Base-by-base conservation (phyloP, 2,888 invertebrate species). In the Drosophila suboccidentalis region DNA sequence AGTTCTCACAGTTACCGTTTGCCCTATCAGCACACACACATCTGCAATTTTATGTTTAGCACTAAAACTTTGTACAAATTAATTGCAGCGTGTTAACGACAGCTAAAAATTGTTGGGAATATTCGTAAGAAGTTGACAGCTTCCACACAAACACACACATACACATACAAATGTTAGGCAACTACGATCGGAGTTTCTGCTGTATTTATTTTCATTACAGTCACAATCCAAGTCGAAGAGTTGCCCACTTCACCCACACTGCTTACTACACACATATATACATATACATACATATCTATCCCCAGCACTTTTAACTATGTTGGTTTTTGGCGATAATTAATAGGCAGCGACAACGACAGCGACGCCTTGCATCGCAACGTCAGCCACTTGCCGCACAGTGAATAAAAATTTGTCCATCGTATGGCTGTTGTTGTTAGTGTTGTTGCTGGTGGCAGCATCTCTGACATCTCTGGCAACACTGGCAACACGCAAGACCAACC, bases 361-460 rank as follows among this genome's bases (percentile, higher is more conserved):
- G 55, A 71, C 76, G 72, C 69, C 70, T 75, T 36, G 38, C 38
- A 39, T 15, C 15, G 39, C 60, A 54, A 68, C 26, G 15, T 34
- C 34, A 50, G 72, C 75, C 66, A 69, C 71, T 74, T 72, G 65
- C 38, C 72, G 61, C 67, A 62, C 71, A 71, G 72, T 69, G 74
- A 59, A 87, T 80, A 87, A 72, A 89, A 87, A 87, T 87, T 84
- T 89, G 84, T 89, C 75, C 71, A 75, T 70, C 69, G 64, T 64
- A 61, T 54, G 46, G 46, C 55, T 64, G 58, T 22, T 54, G 70
- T 36, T 51, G 39, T 38, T 50, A 58, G 9, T 51, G 41, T 15
- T 60, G 43, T 60, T 43, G 51, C 36, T 60, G 59, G 54, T 46
- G 51, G 46, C 51, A 73, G 58, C 62, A 54, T 61, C 61, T 53